phyloP scores from a whole-genome alignment of 1,140 invertebrate species.

The Drosophila ambigua region DNA sequence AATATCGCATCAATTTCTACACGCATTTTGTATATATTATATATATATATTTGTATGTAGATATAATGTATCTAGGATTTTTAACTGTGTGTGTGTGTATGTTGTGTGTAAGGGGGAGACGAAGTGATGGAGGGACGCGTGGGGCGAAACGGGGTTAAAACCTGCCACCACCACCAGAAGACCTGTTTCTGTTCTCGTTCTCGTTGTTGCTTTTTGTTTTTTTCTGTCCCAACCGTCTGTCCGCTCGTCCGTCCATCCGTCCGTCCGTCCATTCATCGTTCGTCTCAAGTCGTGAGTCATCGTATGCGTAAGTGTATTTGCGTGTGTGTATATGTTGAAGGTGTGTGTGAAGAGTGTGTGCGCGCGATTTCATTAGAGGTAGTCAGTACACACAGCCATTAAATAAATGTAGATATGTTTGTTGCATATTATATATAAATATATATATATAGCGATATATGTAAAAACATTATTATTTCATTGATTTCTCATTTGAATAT shows the following conservation, averaged over 20 bases:
- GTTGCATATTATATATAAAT: conserved; percentile 40
- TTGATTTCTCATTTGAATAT: conserved; percentile 26
- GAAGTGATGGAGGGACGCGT: conserved; percentile 3
- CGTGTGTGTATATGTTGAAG: conserved; percentile 15
- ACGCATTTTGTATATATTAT: conserved; percentile 59
- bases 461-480: conserved; percentile 35
- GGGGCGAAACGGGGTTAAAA: conserved; percentile 48
- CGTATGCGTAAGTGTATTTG: conserved; percentile 25
- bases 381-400: conserved; percentile 78
- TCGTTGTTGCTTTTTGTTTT: conserved; percentile 18
- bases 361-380: conserved; percentile 55
- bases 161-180: conserved; percentile 52
- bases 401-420: conserved; percentile 51
- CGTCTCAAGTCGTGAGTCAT: conserved; percentile 29
- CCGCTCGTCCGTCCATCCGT: no score
- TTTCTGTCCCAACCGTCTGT: not conserved
- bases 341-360: conserved; percentile 13
- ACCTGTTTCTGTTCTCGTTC: conserved; percentile 31
- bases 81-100: conserved; percentile 19
- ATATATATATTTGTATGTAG: conserved; percentile 5
- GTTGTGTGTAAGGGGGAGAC: conserved; percentile 10
- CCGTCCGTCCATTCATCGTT: conserved; percentile 2
- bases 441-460: conserved; percentile 42
- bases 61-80: conserved; percentile 83
- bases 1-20: conserved; percentile 68